Base-by-base conservation (phyloP, 2,888 invertebrate species). In the Noctua pronuba region DNA sequence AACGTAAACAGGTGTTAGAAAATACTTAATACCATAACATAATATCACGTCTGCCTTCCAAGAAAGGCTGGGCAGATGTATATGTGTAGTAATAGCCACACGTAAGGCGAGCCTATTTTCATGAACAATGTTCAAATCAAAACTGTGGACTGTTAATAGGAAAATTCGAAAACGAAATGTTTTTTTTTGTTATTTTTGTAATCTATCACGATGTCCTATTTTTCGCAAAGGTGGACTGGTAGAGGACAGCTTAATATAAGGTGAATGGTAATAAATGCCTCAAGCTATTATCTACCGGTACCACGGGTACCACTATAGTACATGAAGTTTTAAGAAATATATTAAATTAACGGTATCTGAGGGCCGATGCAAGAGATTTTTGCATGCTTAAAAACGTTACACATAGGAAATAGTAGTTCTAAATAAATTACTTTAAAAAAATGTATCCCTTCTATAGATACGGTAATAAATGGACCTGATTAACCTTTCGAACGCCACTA, bases 91-190 rank as follows among this genome's bases (percentile, higher is more conserved):
- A 24, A n/a, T n/a, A 11, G 52, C n/a, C 11, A 55, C 4, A n/a
- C 38, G 38, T 38, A 13, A 44, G 5, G 16, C 5, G 16, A 44
- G 44, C 44, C 16, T 44, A 44, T 4, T 4, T 4, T 0, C 13
- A 11, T 52, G 11, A n/a, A n/a, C 11, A 3, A 55, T n/a, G n/a
- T 55, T n/a, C 0, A 55, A 5, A 13, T 55, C 1, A 1, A 55
- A 13, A n/a, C 10, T 10, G 8, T 10, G 10, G 38, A 10, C 11
- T 55, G n/a, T 13, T 55, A 55, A n/a, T 55, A 5, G n/a, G 2
- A 55, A n/a, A n/a, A 0, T 1, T 55, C n/a, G 11, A 55, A 13
- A n/a, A 5, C 1, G n/a, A n/a, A n/a, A n/a, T 52, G 1, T n/a
- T 55, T 11, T 55, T n/a, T 55, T 55, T 55, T 38, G 38, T 5